phyloP scores from a whole-genome alignment of 2,797 vertebrate genomes.

The Parotocinclus haroldoi region DNA sequence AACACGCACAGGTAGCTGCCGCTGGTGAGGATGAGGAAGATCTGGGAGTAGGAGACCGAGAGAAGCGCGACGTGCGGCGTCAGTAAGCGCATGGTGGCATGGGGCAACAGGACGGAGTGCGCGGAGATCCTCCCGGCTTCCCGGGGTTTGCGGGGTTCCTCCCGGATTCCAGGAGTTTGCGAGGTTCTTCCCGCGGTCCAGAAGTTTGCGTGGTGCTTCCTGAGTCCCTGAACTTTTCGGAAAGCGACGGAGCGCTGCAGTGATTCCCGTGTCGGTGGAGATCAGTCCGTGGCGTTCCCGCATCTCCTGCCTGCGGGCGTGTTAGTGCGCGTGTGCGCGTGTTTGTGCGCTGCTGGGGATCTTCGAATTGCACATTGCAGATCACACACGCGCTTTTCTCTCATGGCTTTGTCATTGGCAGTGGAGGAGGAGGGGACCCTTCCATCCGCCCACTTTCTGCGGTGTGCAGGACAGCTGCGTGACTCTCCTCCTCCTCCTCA shows the following conservation, averaged over 20 bases:
- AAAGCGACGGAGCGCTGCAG: constrained; percentile 40
- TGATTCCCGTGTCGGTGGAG: constrained; percentile 51
- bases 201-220: neutral
- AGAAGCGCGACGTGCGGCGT: constrained; percentile 88
- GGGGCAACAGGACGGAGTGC: constrained; percentile 41
- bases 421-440: constrained; percentile 62
- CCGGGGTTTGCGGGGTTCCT: too few species aligned
- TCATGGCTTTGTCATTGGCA: constrained; percentile 70
- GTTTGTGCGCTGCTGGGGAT: constrained; percentile 4
- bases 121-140: neutral
- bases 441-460: constrained; percentile 69
- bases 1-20: constrained; percentile 96
- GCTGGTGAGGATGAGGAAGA: constrained; percentile 97
- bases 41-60: constrained; percentile 93
- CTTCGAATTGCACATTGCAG: constrained; percentile 5
- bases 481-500: constrained; percentile 23
- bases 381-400: constrained; percentile 66
- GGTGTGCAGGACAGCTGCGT: constrained; percentile 39
- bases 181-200: neutral
- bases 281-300: constrained; percentile 59
- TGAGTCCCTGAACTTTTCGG: neutral
- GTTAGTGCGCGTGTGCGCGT: neutral
- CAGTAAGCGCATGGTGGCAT: constrained; percentile 89
- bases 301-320: constrained; percentile 16
- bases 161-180: too few species aligned